Conservation (phyloP, 2,113 vertebrate species). For the Bubo blakistoni region DNA sequence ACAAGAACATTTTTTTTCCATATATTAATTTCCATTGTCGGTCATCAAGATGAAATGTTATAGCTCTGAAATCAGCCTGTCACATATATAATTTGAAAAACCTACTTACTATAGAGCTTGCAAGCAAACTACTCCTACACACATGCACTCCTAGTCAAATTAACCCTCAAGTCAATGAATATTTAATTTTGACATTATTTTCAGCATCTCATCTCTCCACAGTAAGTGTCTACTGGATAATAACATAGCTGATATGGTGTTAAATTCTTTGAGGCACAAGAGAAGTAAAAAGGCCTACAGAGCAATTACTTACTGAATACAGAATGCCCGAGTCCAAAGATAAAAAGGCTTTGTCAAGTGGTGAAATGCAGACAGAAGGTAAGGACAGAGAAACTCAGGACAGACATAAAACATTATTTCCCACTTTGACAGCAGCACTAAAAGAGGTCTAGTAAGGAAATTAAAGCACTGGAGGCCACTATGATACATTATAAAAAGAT, state of each 20-base stretch:
- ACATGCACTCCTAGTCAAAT: not conserved
- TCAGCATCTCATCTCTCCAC: not conserved
- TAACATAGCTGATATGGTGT: not conserved
- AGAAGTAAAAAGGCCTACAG: not conserved
- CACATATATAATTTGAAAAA: slow-evolving; percentile 40
- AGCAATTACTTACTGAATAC: not conserved
- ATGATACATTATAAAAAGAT: not conserved
- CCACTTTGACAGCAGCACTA: not conserved
- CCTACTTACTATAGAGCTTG: not conserved
- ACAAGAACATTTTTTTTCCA: not conserved
- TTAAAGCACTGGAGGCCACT: not conserved
- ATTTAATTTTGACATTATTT: slow-evolving; percentile 49
- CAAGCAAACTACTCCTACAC: slow-evolving; percentile 23
- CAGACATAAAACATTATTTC: not conserved
- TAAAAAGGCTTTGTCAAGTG: not conserved
- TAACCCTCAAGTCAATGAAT: slow-evolving; percentile 53
- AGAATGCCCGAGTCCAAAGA: not conserved
- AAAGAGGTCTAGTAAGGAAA: not conserved
- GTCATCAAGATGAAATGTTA: slow-evolving; percentile 11
- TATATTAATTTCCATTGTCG: not conserved
- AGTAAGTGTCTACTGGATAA: not conserved
- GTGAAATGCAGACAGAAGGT: not conserved
- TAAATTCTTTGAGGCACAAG: not conserved
- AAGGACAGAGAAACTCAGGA: not conserved
- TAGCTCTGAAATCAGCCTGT: slow-evolving; percentile 43